These are phyloP conservation scores for Zaprionus capensis DNA, from an alignment of 1,140 invertebrate species.

Conservation along the genomic window DNA sequence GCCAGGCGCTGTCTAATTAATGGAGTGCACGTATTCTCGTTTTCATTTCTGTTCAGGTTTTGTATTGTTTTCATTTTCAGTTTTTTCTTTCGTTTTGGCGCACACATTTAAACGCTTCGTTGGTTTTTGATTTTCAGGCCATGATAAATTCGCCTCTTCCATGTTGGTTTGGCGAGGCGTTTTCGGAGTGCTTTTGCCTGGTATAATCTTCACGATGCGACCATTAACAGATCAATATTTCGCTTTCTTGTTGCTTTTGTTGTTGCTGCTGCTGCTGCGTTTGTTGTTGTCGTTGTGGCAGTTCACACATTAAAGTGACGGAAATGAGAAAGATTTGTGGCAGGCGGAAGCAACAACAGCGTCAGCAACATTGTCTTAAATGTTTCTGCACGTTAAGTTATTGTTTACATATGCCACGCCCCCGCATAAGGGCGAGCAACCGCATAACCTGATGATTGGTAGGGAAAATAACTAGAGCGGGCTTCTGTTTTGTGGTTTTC, in stretches of 20 bases:
- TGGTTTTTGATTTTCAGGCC: slow-evolving; percentile 60
- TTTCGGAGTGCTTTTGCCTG: slow-evolving; percentile 36
- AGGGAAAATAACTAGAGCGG: slow-evolving; percentile 19
- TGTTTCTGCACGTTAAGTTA: slow-evolving; percentile 53
- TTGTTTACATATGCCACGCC: slow-evolving; percentile 53
- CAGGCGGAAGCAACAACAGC: slow-evolving; percentile 66
- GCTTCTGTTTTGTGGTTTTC: slow-evolving; percentile 29
- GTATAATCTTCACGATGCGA: slow-evolving; percentile 57
- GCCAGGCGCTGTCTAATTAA: slow-evolving; percentile 62
- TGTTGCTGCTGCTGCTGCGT: slow-evolving; percentile 5
- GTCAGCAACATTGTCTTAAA: slow-evolving; percentile 40
- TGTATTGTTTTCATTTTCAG: slow-evolving; percentile 16
- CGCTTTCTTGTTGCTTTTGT: slow-evolving; percentile 35
- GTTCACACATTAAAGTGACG: slow-evolving; percentile 78
- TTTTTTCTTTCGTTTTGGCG: slow-evolving; percentile 44
- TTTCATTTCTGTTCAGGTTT: slow-evolving; percentile 34
- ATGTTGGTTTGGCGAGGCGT: slow-evolving; percentile 44
- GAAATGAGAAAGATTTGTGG: slow-evolving; percentile 74
- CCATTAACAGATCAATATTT: slow-evolving; percentile 79
- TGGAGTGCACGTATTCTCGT: slow-evolving; percentile 64
- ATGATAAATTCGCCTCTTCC: slow-evolving; percentile 63
- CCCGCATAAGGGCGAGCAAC: slow-evolving; percentile 21
- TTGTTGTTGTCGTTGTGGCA: slow-evolving; percentile 27
- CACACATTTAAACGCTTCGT: slow-evolving; percentile 75
- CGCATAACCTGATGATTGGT: slow-evolving; percentile 7